A percentile compares a stretch with the other conserved stretches of the same genome.
Conservation (phyloP, 2,888 invertebrate genomes). For the Brachyopa scutellaris region DNA sequence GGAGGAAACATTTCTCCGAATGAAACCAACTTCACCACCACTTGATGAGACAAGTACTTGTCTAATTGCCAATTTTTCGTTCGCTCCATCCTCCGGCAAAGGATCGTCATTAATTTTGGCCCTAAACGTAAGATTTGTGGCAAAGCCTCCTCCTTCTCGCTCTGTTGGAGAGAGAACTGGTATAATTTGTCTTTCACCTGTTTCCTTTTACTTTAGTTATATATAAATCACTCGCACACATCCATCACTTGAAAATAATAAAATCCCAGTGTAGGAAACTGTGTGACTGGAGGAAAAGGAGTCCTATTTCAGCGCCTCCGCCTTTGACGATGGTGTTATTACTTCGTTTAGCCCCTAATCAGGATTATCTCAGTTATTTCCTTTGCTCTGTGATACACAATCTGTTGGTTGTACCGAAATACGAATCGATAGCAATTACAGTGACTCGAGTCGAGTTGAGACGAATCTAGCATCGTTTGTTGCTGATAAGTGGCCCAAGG, state of each 20-base stretch:
- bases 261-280: not conserved
- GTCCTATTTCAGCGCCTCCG: not conserved
- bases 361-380: conserved; percentile 43
- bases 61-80: conserved; percentile 58
- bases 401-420: not conserved
- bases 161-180: too few relatives aligned
- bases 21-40: conserved; percentile 15
- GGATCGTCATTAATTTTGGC: conserved; percentile 20
- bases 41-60: conserved; percentile 47
- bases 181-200: conserved; percentile 27
- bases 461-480: not conserved
- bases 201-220: not conserved
- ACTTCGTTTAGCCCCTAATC: conserved; percentile 43
- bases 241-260: conserved; percentile 10
- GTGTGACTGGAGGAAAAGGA: too few relatives aligned
- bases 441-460: not conserved
- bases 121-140: conserved; percentile 9
- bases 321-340: conserved; percentile 6
- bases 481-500: conserved; percentile 32
- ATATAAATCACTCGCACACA: conserved; percentile 17
- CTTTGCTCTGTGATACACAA: conserved; percentile 34
- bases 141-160: not conserved
- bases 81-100: not conserved
- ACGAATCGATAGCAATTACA: conserved; percentile 38
- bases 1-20: conserved; percentile 13